Percentiles rank a stretch among this genome's conserved stretches.
phyloP scores from a whole-genome alignment of 1,140 invertebrate genomes.

The Lethrus apterus region DNA sequence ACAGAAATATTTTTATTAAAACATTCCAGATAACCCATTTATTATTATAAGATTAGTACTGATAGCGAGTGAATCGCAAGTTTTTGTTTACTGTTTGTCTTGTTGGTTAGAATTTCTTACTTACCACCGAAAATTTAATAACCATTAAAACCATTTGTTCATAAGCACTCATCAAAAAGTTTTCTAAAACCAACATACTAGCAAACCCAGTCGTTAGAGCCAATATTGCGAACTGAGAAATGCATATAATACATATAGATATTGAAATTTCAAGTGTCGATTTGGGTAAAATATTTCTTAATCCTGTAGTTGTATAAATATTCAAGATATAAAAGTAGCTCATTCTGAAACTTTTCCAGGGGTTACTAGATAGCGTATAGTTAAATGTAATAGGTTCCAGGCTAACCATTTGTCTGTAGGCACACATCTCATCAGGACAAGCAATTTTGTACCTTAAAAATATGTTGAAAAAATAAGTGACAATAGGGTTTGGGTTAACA shows the following conservation, averaged over 20 bases:
- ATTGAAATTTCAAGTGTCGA: conserved; percentile 9
- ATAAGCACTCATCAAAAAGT: conserved; percentile 1
- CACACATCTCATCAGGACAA: conserved; percentile 2
- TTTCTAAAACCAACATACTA: conserved; percentile 7
- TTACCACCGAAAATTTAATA: no score
- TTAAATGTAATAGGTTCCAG: no score
- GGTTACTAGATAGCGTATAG: no score
- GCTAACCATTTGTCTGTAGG: not conserved
- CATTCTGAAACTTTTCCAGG: not conserved
- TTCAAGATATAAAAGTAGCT: conserved; percentile 8
- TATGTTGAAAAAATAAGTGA: not conserved
- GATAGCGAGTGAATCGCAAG: no score
- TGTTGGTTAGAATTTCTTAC: no score
- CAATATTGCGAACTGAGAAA: conserved; percentile 8
- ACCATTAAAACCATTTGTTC: no score
- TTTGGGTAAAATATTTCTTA: conserved; percentile 11
- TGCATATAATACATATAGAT: conserved; percentile 11
- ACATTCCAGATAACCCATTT: no score
- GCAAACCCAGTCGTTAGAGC: conserved; percentile 16
- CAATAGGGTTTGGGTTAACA: not conserved
- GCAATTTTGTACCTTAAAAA: conserved; percentile 4
- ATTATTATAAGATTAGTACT: no score
- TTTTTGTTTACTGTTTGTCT: no score
- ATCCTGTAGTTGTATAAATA: conserved; percentile 15
- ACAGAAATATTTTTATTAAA: no score